Percentiles rank a stretch among this genome's conserved stretches.
Conservation (phyloP, 2,113 vertebrate genomes). For the Rhinichthys klamathensis region DNA sequence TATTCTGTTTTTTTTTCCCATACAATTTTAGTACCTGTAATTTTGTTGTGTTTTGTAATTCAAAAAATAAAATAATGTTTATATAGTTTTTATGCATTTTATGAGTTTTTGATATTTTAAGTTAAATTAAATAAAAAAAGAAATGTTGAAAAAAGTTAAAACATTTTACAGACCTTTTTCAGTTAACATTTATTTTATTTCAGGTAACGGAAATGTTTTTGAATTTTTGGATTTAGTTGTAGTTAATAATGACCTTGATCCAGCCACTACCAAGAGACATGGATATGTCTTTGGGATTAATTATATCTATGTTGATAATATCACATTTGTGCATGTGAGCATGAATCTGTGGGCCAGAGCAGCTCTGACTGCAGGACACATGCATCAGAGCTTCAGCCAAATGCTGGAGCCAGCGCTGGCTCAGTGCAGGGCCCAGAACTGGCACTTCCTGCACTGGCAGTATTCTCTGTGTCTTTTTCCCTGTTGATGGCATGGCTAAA, state of each 20-base stretch:
- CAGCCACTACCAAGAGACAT: background rate
- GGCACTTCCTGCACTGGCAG: conserved; percentile 33
- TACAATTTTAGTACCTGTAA: too few relatives aligned
- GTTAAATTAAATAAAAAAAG: too few relatives aligned
- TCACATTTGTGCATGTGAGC: conserved; percentile 77
- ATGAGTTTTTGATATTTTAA: too few relatives aligned
- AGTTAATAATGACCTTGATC: background rate
- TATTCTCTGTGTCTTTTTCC: conserved; percentile 20
- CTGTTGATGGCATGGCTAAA: conserved; percentile 28
- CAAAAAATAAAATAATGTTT: too few relatives aligned
- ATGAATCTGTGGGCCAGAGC: conserved; percentile 61
- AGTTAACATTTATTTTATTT: background rate
- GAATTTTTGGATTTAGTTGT: too few relatives aligned
- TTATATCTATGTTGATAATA: conserved; percentile 75
- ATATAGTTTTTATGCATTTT: too few relatives aligned
- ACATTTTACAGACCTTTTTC: too few relatives aligned
- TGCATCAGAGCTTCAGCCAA: conserved; percentile 11
- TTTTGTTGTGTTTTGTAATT: too few relatives aligned
- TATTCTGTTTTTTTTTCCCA: too few relatives aligned
- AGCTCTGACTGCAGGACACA: conserved; percentile 24
- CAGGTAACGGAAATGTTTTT: too few relatives aligned
- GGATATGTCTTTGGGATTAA: background rate
- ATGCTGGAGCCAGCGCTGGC: conserved; percentile 20
- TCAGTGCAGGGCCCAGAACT: background rate
- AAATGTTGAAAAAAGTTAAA: too few relatives aligned